phyloP scores from a whole-genome alignment of 2,888 invertebrate genomes.

The Allophyes oxyacanthae region DNA sequence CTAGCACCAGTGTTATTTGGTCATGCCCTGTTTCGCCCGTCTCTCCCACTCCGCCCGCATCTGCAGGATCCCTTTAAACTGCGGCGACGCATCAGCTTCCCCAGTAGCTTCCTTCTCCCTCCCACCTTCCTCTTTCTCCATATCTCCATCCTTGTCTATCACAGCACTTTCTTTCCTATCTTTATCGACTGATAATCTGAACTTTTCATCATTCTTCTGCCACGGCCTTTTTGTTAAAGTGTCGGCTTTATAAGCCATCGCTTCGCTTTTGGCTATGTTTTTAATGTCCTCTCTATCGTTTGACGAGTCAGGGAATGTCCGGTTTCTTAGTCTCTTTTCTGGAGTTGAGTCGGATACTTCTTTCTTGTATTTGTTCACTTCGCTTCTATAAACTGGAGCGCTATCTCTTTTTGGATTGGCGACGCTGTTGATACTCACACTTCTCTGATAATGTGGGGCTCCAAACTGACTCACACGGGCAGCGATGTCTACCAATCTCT shows the following conservation, averaged over 20 bases:
- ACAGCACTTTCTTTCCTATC: conserved; percentile 81
- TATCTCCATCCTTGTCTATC: conserved; percentile 79
- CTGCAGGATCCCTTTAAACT: conserved; percentile 93
- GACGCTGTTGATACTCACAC: conserved; percentile 82
- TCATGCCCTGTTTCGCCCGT: conserved; percentile 92
- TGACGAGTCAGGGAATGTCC: conserved; percentile 86
- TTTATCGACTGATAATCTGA: conserved; percentile 74
- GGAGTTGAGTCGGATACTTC: conserved; percentile 87
- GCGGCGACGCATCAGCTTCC: conserved; percentile 84
- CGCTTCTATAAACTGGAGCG: conserved; percentile 80
- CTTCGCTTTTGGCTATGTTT: conserved; percentile 79
- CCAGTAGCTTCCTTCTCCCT: conserved; percentile 73
- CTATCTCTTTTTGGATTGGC: conserved; percentile 81
- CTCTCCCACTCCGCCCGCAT: conserved; percentile 94
- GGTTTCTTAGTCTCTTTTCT: conserved; percentile 83
- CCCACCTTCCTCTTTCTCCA: conserved; percentile 72
- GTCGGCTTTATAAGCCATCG: conserved; percentile 81
- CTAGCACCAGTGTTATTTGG: conserved; percentile 88
- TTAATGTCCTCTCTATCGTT: conserved; percentile 86
- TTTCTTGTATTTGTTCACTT: conserved; percentile 85
- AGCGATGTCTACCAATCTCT: conserved; percentile 81
- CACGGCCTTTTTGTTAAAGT: conserved; percentile 82
- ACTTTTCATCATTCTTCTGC: conserved; percentile 80
- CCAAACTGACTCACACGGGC: conserved; percentile 84
- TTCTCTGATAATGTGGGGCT: conserved; percentile 81